Evolutionary conservation across 2,113 vertebrate species (phyloP), one percentile per base, ranked within the genome.

Genomic region (Pygoscelis adeliae): DNA sequence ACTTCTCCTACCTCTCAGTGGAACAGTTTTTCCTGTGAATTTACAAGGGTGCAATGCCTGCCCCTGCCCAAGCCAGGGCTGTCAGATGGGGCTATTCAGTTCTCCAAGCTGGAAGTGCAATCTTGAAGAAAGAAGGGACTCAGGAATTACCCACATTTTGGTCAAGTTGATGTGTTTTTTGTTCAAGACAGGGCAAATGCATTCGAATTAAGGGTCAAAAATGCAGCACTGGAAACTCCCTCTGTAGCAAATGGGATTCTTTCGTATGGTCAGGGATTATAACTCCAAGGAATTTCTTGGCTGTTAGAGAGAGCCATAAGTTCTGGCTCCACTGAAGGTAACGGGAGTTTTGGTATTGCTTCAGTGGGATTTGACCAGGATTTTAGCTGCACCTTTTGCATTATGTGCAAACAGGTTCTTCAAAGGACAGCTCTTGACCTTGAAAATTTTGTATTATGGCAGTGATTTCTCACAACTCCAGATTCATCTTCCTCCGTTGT

Each of bases 381-480:
- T 93, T 96, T 96, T 40, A 90, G 58, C 55, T 38, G 66, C 46
- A 70, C 21, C 17, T 42, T 87, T 62, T 76, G 58, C 58, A 50
- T 77, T 93, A 83, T 38, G 58, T 62, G 27, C 66, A 58, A 94
- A 93, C 29, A 77, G 58, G 29, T 85, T 92, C 65, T 87, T 89
- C 78, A 76, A 85, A 90, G 50, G 49, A 82, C 44, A 2, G 2
- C 53, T 86, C 67, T 79, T 90, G 90, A 95, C 95, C 90, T 97
- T 96, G 86, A 66, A 58, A 92, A 85, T n/a, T 44, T 21, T 44
- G 23, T 58, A 7, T 74, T 86, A 72, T n/a, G 77, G 72, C 65
- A 85, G 59, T 29, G 81, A 89, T 62, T 94, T 89, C 73, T 97
- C 78, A 82, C 73, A 87, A 38, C 63, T 82, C 47, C 82, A 87